Percentiles rank a stretch among this genome's conserved stretches.
Evolutionary conservation across 2,888 invertebrate genomes (phyloP).

Genomic region (Lacanobia oleracea): DNA sequence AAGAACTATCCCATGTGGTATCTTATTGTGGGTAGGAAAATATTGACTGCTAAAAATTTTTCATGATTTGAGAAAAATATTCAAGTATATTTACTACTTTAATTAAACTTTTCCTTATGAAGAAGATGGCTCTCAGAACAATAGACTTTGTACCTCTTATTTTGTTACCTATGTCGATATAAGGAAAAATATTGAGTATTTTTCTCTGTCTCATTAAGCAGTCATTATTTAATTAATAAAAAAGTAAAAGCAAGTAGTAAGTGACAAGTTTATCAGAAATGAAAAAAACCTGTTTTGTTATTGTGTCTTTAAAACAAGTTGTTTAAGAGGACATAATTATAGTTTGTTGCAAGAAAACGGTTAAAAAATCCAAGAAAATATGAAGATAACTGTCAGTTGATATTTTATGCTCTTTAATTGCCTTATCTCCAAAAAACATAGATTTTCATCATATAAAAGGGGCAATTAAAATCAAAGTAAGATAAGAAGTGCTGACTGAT

Average conservation of each 20-base stretch:
- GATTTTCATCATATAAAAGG: constrained; percentile 39
- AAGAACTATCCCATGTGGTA: background rate
- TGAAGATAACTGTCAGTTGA: background rate
- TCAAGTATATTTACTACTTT: background rate
- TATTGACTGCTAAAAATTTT: background rate
- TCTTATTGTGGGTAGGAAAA: background rate
- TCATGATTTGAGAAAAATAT: background rate
- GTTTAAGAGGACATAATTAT: no score
- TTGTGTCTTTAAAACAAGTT: no score
- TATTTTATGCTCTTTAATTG: background rate
- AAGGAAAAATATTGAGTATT: constrained; percentile 1
- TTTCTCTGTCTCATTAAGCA: background rate
- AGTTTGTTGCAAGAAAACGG: background rate
- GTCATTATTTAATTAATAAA: background rate
- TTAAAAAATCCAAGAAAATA: background rate
- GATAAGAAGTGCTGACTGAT: constrained; percentile 24
- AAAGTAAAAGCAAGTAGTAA: background rate
- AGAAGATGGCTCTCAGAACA: background rate
- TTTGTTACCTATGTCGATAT: background rate
- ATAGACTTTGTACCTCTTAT: background rate
- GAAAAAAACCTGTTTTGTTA: background rate
- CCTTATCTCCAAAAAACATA: constrained; percentile 17
- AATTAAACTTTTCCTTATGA: background rate
- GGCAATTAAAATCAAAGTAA: constrained; percentile 49
- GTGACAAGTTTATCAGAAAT: background rate